phyloP scores from a whole-genome alignment of 1,140 invertebrate genomes.

The Drosophila sucinea region DNA sequence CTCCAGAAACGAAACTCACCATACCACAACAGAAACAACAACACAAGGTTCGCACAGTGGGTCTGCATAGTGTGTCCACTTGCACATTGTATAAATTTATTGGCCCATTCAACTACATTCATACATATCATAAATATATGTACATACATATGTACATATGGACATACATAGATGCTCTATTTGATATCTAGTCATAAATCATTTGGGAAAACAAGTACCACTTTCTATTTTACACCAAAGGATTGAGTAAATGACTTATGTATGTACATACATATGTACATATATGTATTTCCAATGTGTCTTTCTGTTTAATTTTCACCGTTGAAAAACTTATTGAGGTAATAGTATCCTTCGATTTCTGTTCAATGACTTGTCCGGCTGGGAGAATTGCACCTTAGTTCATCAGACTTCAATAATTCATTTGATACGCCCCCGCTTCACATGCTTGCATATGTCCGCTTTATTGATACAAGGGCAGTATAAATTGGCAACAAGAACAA shows the following conservation, averaged over 20 bases:
- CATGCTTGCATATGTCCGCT: slow-evolving; percentile 1
- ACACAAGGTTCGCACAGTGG: slow-evolving; percentile 3
- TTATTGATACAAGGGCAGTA: background rate
- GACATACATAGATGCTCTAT: too few species aligned
- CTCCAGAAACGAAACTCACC: slow-evolving; percentile 64
- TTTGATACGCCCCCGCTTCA: slow-evolving; percentile 18
- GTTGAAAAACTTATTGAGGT: background rate
- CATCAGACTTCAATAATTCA: slow-evolving; percentile 54
- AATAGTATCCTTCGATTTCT: slow-evolving; percentile 9
- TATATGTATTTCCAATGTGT: too few species aligned
- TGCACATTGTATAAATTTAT: background rate
- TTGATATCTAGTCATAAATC: too few species aligned
- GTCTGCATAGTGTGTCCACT: background rate
- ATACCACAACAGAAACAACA: slow-evolving; percentile 29
- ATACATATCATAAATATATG: background rate
- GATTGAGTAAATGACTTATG: background rate
- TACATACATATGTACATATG: background rate
- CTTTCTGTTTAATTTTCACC: background rate
- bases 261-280: background rate
- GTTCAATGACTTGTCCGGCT: slow-evolving; percentile 19
- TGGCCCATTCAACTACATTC: too few species aligned
- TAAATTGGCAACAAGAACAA: slow-evolving; percentile 5
- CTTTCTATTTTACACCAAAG: too few species aligned
- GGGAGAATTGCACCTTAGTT: slow-evolving; percentile 41
- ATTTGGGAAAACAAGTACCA: too few species aligned